These are phyloP conservation scores for Sipha maydis DNA, from an alignment of 2,888 invertebrate genomes.

Conservation along the genomic window DNA sequence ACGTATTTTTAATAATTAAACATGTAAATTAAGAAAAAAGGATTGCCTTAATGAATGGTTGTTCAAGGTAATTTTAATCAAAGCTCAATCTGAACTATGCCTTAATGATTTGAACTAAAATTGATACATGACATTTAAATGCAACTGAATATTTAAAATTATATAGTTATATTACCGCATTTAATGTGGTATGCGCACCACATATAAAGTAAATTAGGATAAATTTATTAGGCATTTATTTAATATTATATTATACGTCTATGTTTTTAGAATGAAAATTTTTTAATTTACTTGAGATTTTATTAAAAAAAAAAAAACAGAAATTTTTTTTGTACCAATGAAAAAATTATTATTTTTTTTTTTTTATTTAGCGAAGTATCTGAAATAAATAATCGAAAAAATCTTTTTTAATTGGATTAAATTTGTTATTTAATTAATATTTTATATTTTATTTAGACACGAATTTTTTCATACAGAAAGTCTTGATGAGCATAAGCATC, in stretches of 20 bases:
- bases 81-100: not conserved
- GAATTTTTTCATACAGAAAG: constrained; percentile 16
- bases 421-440: not conserved
- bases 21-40: constrained; percentile 5
- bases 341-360: not conserved
- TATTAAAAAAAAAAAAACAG: no score
- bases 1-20: not conserved
- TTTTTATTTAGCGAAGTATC: no score
- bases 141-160: not conserved
- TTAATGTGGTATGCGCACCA: no score
- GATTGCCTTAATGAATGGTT: not conserved
- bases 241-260: no score
- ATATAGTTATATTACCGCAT: no score
- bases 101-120: not conserved
- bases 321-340: not conserved
- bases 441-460: not conserved
- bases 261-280: no score
- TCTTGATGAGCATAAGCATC: constrained; percentile 7
- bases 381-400: not conserved
- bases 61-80: constrained; percentile 3
- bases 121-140: not conserved
- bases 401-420: not conserved
- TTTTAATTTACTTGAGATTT: no score
- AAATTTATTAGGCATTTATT: no score
- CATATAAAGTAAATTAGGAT: no score